Evolutionary conservation across 2,113 vertebrate genomes (phyloP).

Genomic region (Dasyprocta punctata): DNA sequence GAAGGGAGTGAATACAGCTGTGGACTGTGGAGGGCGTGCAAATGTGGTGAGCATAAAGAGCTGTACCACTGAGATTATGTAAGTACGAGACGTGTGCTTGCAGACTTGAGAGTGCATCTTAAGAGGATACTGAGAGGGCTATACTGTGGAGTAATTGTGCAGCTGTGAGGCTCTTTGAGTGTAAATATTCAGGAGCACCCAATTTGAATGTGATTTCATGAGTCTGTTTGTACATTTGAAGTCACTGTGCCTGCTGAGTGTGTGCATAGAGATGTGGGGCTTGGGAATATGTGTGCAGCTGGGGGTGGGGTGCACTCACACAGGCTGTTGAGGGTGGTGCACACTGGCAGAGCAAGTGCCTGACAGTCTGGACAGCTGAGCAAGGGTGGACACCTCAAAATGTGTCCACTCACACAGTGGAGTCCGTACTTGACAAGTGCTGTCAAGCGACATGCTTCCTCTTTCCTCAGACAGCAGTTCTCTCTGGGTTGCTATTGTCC

Average conservation of each 20-base stretch:
- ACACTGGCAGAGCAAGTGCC: too few relatives aligned
- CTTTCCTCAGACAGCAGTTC: neutral
- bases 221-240: neutral
- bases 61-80: fast-evolving
- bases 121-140: neutral
- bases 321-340: neutral
- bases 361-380: neutral
- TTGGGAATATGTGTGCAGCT: neutral
- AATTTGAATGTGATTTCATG: neutral
- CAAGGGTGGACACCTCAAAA: fast-evolving
- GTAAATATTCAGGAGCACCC: neutral
- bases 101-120: neutral
- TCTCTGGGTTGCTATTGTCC: neutral
- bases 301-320: neutral
- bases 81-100: neutral
- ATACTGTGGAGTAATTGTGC: neutral
- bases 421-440: neutral
- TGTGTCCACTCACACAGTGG: fast-evolving
- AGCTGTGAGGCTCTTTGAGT: neutral
- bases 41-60: neutral
- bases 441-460: neutral
- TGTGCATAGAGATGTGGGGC: neutral
- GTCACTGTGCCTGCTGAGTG: neutral
- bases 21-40: neutral
- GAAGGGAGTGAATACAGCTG: too few relatives aligned